Conservation (phyloP, 2,888 invertebrate species). For the Polyommatus icarus region DNA sequence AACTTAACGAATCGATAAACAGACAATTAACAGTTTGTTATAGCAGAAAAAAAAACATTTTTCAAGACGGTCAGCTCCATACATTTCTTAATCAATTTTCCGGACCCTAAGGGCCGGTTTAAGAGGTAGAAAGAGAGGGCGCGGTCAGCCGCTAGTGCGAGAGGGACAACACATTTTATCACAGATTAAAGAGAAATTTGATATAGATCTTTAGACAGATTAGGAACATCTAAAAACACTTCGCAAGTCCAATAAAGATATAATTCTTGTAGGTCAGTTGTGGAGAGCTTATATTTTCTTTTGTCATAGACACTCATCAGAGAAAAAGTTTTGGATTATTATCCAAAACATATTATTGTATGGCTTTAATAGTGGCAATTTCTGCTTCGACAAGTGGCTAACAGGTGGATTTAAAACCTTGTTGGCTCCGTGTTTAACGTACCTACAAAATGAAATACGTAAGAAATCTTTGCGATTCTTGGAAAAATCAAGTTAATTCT, state of each 20-base stretch:
- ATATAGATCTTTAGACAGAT: constrained; percentile 25
- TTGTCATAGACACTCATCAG: no score
- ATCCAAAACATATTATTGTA: no score
- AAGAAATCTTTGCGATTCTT: no score
- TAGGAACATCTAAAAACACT: constrained; percentile 10
- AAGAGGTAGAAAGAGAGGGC: constrained; percentile 51
- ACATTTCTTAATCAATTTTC: constrained; percentile 42
- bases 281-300: neutral
- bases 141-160: constrained; percentile 40
- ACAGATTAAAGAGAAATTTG: constrained; percentile 42
- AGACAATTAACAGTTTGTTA: neutral
- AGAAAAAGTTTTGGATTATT: neutral
- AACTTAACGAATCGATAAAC: neutral
- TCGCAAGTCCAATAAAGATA: constrained; percentile 8
- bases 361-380: neutral
- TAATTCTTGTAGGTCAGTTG: neutral
- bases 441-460: no score
- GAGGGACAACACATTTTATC: constrained; percentile 39
- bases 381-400: no score
- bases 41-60: neutral
- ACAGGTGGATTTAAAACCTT: no score
- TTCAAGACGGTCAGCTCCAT: constrained; percentile 41
- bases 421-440: no score
- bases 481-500: no score
- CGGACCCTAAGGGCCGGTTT: constrained; percentile 50